These are phyloP conservation scores for Aphyosemion australe DNA, from an alignment of 2,113 vertebrate genomes.

Conservation along the genomic window DNA sequence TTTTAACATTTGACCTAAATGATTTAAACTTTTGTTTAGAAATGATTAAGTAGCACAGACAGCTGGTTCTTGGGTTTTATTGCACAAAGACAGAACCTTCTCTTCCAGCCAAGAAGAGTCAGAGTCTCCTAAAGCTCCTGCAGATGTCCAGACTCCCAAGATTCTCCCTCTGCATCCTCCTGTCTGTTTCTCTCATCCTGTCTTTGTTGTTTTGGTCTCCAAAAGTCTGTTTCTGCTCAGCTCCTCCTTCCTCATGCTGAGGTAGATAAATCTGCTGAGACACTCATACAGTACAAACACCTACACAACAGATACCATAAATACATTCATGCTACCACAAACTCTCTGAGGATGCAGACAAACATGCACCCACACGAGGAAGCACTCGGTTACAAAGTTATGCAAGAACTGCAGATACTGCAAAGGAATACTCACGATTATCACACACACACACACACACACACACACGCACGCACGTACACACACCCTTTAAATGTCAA, in stretches of 20 bases:
- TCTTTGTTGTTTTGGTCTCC: slow-evolving; percentile 18
- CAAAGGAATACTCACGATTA: slow-evolving; percentile 8
- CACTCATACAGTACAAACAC: not conserved
- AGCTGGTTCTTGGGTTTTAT: too few species aligned
- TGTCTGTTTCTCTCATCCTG: slow-evolving; percentile 16
- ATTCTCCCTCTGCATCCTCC: slow-evolving; percentile 29
- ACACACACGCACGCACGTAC: slow-evolving; percentile 4
- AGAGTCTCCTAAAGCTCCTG: slow-evolving; percentile 69
- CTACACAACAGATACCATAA: slow-evolving; percentile 20
- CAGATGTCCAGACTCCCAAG: slow-evolving; percentile 67
- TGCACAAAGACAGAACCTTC: slow-evolving; percentile 31
- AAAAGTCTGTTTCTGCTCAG: not conserved
- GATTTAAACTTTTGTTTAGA: too few species aligned
- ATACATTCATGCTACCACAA: slow-evolving; percentile 24
- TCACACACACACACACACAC: slow-evolving; percentile 10
- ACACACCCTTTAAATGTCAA: slow-evolving; percentile 43
- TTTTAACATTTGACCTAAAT: too few species aligned
- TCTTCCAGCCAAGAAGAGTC: slow-evolving; percentile 63
- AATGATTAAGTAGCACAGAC: too few species aligned
- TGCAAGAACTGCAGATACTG: slow-evolving; percentile 36
- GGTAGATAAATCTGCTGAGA: slow-evolving; percentile 5
- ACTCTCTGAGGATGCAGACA: slow-evolving; percentile 34
- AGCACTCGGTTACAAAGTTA: slow-evolving; percentile 36
- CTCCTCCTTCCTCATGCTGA: slow-evolving; percentile 10
- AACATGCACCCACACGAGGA: slow-evolving; percentile 37